Evolutionary conservation across 37 sponge, comb jelly and placozoan species (phyloP).

Genomic region (Aphrocallistes beatrix): DNA sequence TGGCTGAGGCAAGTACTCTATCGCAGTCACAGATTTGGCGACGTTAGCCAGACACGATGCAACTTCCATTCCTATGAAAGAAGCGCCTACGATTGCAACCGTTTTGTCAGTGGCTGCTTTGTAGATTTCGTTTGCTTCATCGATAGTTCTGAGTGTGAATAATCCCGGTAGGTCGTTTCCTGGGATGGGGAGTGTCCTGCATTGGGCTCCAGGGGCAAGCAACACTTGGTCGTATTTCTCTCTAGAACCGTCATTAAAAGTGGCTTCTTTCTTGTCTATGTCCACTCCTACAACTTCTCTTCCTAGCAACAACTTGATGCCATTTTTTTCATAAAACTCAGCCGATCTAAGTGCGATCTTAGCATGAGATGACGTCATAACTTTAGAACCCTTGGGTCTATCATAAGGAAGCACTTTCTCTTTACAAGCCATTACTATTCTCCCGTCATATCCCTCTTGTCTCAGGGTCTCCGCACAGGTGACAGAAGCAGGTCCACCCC

Average conservation of each 20-base stretch:
- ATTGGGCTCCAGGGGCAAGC: conserved; percentile 75
- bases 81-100: conserved; percentile 77
- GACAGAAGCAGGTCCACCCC: conserved; percentile 59
- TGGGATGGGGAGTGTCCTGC: conserved; percentile 46
- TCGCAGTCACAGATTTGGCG: not conserved
- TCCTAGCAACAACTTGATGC: conserved; percentile 47
- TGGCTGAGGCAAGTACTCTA: not conserved
- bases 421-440: conserved; percentile 42
- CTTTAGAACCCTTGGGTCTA: conserved; percentile 80
- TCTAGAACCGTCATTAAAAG: conserved; percentile 36
- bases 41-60: not conserved
- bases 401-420: conserved; percentile 76
- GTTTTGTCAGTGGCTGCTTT: conserved; percentile 45
- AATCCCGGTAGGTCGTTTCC: conserved; percentile 53
- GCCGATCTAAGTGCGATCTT: conserved; percentile 42
- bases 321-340: conserved; percentile 45
- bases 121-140: conserved; percentile 54
- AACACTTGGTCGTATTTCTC: conserved; percentile 50
- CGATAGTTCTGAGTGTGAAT: conserved; percentile 47
- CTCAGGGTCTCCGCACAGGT: conserved; percentile 76
- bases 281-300: conserved; percentile 56
- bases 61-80: conserved; percentile 66
- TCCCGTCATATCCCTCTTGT: conserved; percentile 77
- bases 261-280: conserved; percentile 30
- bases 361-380: conserved; percentile 39